Conservation (phyloP, 1,140 invertebrate species). For the Microplitis demolitor region DNA sequence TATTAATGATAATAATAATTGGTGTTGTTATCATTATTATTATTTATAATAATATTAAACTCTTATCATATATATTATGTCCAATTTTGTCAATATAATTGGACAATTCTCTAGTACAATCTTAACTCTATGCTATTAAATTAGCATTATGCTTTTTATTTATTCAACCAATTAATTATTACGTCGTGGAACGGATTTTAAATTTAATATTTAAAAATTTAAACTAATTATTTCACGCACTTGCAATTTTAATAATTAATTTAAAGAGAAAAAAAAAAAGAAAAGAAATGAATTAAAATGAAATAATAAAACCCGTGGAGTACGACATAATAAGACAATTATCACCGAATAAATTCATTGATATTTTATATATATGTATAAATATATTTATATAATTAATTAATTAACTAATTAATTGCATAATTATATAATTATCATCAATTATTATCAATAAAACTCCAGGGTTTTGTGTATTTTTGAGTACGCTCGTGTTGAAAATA, state of each 20-base stretch:
- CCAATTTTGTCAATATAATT: slow-evolving; percentile 14
- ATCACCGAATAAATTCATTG: background rate
- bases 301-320: slow-evolving; percentile 21
- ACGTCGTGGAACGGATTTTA: slow-evolving; percentile 26
- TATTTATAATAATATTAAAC: slow-evolving; percentile 21
- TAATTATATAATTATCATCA: no score
- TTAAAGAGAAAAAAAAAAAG: background rate
- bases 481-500: slow-evolving; percentile 6
- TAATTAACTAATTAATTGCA: background rate
- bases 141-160: slow-evolving; percentile 22
- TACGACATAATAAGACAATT: background rate
- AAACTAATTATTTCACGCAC: background rate
- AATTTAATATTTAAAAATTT: background rate
- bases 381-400: background rate
- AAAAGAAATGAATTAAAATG: slow-evolving; percentile 2
- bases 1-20: no score
- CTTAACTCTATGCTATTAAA: slow-evolving; percentile 8
- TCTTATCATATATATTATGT: slow-evolving; percentile 6
- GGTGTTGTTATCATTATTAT: background rate
- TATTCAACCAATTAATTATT: slow-evolving; percentile 8
- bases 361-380: no score
- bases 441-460: background rate
- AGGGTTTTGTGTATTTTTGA: background rate
- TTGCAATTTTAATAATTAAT: background rate
- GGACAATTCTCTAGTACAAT: slow-evolving; percentile 14